A percentile compares a stretch with the other conserved stretches of the same genome.
phyloP scores from a whole-genome alignment of 2,888 invertebrate species.

The Oscheius sp. region DNA sequence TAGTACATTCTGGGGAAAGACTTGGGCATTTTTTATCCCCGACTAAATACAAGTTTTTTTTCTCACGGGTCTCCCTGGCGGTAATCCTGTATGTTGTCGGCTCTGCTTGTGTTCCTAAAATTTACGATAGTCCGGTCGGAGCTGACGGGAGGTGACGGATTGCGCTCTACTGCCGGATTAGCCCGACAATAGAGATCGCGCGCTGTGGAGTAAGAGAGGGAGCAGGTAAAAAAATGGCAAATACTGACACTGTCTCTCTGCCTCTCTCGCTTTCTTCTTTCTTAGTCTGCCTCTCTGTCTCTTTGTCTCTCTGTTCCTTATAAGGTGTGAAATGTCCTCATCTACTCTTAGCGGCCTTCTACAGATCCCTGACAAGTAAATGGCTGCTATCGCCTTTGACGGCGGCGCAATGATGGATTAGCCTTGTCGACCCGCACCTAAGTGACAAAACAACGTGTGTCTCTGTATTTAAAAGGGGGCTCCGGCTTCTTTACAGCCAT shows the following conservation, averaged over 20 bases:
- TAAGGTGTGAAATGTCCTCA: no score
- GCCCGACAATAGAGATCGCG: background rate
- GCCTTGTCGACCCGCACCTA: slow-evolving; percentile 25
- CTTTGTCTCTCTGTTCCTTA: no score
- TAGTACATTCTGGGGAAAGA: no score
- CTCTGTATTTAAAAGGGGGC: no score
- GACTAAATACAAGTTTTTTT: no score
- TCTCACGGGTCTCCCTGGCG: background rate
- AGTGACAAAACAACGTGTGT: background rate
- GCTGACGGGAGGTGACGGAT: slow-evolving; percentile 32
- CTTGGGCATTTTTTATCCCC: no score
- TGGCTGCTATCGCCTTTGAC: slow-evolving; percentile 18
- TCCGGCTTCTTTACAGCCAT: background rate
- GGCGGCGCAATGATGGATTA: slow-evolving; percentile 32
- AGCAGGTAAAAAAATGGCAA: background rate
- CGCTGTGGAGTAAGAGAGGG: background rate
- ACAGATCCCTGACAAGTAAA: slow-evolving; percentile 14
- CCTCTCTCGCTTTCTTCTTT: no score
- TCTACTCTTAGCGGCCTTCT: background rate
- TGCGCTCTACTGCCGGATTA: slow-evolving; percentile 9
- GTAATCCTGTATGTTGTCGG: slow-evolving; percentile 9
- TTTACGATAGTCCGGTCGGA: slow-evolving; percentile 10
- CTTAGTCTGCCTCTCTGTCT: no score
- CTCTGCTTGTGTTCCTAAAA: slow-evolving; percentile 9
- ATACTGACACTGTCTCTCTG: no score